Base-by-base conservation (phyloP, 2,113 vertebrate species). In the Caretta caretta region DNA sequence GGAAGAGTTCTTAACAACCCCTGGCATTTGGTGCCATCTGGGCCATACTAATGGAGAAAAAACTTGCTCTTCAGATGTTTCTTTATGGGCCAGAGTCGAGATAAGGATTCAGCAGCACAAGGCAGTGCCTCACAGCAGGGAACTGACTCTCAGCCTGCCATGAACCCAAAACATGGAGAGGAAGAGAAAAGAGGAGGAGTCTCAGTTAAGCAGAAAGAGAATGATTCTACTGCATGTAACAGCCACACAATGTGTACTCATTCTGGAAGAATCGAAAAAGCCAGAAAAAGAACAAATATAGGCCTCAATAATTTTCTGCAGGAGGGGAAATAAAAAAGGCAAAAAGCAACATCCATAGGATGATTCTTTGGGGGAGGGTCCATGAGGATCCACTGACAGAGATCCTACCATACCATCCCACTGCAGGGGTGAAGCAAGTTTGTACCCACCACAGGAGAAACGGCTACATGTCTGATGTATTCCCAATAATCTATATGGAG, bases 261-360 rank as follows among this genome's bases (percentile, higher is more conserved):
- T 72, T 38, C 92, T 95, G 94, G 46, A 86, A 93, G 8, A 96
- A 75, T n/a, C 7, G 9, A 72, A 72, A 72, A 72, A 72, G 65
- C n/a, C 65, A 22, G 17, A 38, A 72, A 72, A 72, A n/a, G 87
- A 90, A 93, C 88, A 93, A 92, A 92, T 90, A 88, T 29, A 90
- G 51, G 24, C 83, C 38, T n/a, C 75, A 82, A 65, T 38, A n/a
- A 92, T 29, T 19, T 35, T 87, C n/a, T 13, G 2, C 79, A 11
- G 50, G 84, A 51, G 86, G 48, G 48, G 10, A 12, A 49, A 49
- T 65, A n/a, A 7, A 13, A 12, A 12, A 16, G 31, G 10, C 10
- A 57, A 69, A 57, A 62, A 31, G 5, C 27, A 62, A 62, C 57
- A 93, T 38, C 80, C 90, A 0, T 5, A 5, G 90, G 83, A 93